Evolutionary conservation across 1,140 invertebrate genomes (phyloP).

Genomic region (Procambarus clarkii): DNA sequence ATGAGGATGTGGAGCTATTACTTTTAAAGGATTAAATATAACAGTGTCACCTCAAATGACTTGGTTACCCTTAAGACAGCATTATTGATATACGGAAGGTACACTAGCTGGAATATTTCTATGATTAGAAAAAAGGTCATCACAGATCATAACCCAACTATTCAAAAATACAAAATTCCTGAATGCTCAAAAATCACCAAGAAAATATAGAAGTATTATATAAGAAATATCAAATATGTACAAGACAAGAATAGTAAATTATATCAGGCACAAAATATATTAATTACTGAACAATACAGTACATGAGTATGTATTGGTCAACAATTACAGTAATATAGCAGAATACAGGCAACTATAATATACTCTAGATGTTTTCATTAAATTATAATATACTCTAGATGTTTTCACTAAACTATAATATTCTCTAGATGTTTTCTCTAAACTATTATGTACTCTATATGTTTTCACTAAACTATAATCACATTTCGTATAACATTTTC

Average conservation of each 20-base stretch:
- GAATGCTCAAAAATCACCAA: not conserved
- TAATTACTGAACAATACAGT: not conserved
- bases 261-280: not conserved
- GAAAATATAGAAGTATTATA: not conserved
- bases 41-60: no score
- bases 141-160: not conserved
- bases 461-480: not conserved
- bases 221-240: constrained; percentile 3
- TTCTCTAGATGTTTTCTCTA: not conserved
- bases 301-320: not conserved
- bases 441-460: not conserved
- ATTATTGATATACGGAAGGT: no score
- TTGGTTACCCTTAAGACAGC: no score
- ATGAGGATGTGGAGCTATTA: no score
- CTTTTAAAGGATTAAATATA: no score
- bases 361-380: not conserved
- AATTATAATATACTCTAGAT: not conserved
- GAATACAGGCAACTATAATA: not conserved
- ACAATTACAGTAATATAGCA: not conserved
- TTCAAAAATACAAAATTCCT: not conserved
- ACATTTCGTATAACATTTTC: not conserved
- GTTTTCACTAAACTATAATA: not conserved
- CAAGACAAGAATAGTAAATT: not conserved
- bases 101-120: no score
- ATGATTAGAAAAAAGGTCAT: not conserved